A percentile compares a stretch with the other conserved stretches of the same genome.
These are phyloP conservation scores for Chelonus insularis DNA, from an alignment of 1,140 invertebrate species.

Conservation along the genomic window DNA sequence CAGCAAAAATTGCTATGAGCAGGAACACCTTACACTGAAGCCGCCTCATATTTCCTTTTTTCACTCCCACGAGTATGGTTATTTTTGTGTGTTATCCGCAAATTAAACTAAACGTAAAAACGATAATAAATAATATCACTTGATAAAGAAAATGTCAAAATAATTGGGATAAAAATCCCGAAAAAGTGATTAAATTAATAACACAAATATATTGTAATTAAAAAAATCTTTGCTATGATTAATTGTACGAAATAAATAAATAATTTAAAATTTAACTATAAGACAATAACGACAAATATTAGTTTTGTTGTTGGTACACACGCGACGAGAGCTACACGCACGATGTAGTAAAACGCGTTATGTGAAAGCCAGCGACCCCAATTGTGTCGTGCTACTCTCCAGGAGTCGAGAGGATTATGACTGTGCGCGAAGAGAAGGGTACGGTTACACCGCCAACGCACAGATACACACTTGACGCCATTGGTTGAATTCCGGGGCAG, in stretches of 20 bases:
- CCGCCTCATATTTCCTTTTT: slow-evolving; percentile 18
- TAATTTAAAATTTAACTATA: too few relatives aligned
- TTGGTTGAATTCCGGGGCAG: slow-evolving; percentile 21
- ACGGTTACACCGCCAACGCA: slow-evolving; percentile 22
- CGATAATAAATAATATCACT: neutral
- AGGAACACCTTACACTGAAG: slow-evolving; percentile 46
- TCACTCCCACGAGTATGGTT: neutral
- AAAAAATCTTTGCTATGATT: too few relatives aligned
- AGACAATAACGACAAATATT: neutral
- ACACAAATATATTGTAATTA: too few relatives aligned
- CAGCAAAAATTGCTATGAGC: slow-evolving; percentile 46
- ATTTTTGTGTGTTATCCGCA: neutral
- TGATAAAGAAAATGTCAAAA: too few relatives aligned
- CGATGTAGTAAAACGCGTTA: neutral
- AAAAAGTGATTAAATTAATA: too few relatives aligned
- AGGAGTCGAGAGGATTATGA: slow-evolving; percentile 30
- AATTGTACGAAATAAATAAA: too few relatives aligned
- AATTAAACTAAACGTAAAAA: neutral
- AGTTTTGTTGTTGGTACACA: slow-evolving; percentile 7
- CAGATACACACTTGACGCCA: slow-evolving; percentile 15
- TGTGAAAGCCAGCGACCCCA: slow-evolving; percentile 17
- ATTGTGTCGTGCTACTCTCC: slow-evolving; percentile 16
- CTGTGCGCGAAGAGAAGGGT: slow-evolving; percentile 27
- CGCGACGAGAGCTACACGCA: slow-evolving; percentile 2
- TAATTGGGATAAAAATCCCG: too few relatives aligned